Percentiles rank a stretch among this genome's conserved stretches.
phyloP scores from a whole-genome alignment of 1,140 invertebrate genomes.

The Brachystomella parvula region DNA sequence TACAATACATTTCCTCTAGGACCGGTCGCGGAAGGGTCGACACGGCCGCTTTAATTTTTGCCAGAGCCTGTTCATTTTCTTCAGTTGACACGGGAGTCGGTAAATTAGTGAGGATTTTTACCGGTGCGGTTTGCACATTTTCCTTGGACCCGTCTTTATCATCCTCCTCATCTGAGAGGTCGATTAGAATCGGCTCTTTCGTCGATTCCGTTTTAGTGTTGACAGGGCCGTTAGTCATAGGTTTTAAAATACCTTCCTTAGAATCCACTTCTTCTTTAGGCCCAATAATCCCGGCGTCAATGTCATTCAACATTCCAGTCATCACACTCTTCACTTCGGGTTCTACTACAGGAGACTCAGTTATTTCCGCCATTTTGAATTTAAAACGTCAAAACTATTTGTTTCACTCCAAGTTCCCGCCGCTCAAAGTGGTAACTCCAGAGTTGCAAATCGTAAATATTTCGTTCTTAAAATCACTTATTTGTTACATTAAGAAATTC shows the following conservation, averaged over 20 bases:
- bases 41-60: neutral
- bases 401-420: too few species aligned
- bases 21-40: slow-evolving; percentile 8
- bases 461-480: too few species aligned
- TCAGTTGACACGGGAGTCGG: neutral
- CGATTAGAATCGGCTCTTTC: neutral
- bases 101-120: neutral
- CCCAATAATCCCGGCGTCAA: too few species aligned
- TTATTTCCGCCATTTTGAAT: too few species aligned
- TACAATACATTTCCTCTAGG: slow-evolving; percentile 24
- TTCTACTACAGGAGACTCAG: too few species aligned
- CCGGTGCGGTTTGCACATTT: slow-evolving; percentile 1
- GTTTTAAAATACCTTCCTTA: neutral
- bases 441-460: too few species aligned
- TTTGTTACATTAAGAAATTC: too few species aligned
- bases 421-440: too few species aligned
- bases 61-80: neutral
- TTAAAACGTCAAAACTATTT: too few species aligned
- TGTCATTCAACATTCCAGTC: too few species aligned
- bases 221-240: neutral
- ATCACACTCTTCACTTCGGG: too few species aligned
- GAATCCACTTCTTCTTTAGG: too few species aligned
- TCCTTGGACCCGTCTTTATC: neutral
- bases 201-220: neutral
- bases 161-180: neutral